Conservation (phyloP, 2,888 invertebrate species). For the Lasioglossum pauxillum region DNA sequence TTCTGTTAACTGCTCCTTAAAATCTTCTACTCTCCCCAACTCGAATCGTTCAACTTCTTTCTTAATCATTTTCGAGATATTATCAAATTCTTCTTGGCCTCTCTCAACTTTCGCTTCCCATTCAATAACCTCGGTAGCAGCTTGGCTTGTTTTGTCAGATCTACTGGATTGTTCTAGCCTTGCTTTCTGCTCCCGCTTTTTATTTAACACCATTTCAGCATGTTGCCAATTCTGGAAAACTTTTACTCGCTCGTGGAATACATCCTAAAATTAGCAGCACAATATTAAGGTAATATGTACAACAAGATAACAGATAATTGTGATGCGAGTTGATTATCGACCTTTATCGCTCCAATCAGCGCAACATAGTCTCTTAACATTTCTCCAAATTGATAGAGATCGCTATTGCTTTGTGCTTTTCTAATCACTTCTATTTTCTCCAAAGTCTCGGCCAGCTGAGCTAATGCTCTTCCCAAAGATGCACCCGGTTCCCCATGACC, state of each 20-base stretch:
- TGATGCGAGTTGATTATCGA: constrained; percentile 27
- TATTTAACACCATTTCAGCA: constrained; percentile 96
- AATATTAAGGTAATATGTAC: constrained; percentile 4
- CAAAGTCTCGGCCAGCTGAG: constrained; percentile 92
- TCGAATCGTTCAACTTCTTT: constrained; percentile 97
- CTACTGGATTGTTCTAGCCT: constrained; percentile 96
- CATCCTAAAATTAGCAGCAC: constrained; percentile 85
- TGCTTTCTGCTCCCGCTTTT: constrained; percentile 96
- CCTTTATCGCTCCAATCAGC: constrained; percentile 95
- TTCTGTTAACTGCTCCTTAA: constrained; percentile 94
- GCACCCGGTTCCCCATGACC: constrained; percentile 97
- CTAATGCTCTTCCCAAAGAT: constrained; percentile 94
- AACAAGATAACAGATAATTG: constrained; percentile 8
- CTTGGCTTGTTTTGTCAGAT: constrained; percentile 94
- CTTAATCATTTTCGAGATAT: constrained; percentile 96
- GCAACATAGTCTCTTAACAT: constrained; percentile 97
- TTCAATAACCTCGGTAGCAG: constrained; percentile 96
- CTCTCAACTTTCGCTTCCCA: constrained; percentile 99
- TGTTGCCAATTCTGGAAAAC: constrained; percentile 99
- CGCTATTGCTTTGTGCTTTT: constrained; percentile 96
- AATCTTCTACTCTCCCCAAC: constrained; percentile 93
- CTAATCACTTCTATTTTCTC: constrained; percentile 94
- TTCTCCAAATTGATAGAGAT: constrained; percentile 97
- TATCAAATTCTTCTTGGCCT: constrained; percentile 97
- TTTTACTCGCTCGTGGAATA: constrained; percentile 90